A percentile compares a stretch with the other conserved stretches of the same genome.
Conservation (phyloP, 2,888 invertebrate genomes). For the Cataglyphis livida region DNA sequence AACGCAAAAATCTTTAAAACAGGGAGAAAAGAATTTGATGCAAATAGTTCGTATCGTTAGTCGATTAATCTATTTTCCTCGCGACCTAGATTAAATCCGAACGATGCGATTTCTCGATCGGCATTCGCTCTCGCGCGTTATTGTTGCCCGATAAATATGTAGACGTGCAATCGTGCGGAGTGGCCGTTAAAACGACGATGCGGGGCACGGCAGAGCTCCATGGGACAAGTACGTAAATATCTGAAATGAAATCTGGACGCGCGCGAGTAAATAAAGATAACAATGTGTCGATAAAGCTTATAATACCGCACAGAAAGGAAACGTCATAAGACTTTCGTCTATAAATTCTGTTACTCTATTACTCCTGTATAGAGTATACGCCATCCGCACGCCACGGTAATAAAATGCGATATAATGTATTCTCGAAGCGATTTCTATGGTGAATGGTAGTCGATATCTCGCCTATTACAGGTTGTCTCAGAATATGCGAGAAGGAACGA, state of each 20-base stretch:
- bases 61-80: background rate
- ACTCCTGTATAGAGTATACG: conserved; percentile 55
- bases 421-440: conserved; percentile 51
- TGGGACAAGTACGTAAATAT: conserved; percentile 65
- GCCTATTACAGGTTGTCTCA: conserved; percentile 33
- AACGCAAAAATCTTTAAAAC: background rate
- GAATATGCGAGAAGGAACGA: background rate
- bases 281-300: conserved; percentile 73
- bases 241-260: conserved; percentile 64
- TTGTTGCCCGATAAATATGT: conserved; percentile 27
- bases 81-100: background rate
- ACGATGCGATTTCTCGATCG: conserved; percentile 13
- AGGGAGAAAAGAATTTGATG: background rate
- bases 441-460: conserved; percentile 44
- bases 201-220: conserved; percentile 8
- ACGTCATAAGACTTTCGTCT: conserved; percentile 65
- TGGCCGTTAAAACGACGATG: conserved; percentile 16
- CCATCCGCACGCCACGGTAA: conserved; percentile 58
- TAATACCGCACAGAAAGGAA: conserved; percentile 44
- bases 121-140: background rate
- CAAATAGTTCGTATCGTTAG: background rate
- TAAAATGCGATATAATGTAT: conserved; percentile 70
- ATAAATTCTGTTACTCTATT: conserved; percentile 73
- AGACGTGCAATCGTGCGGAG: conserved; percentile 3
- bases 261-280: conserved; percentile 68